Evolutionary conservation across 1,140 invertebrate genomes (phyloP).

Genomic region (Stenopsyche tienmushanensis): DNA sequence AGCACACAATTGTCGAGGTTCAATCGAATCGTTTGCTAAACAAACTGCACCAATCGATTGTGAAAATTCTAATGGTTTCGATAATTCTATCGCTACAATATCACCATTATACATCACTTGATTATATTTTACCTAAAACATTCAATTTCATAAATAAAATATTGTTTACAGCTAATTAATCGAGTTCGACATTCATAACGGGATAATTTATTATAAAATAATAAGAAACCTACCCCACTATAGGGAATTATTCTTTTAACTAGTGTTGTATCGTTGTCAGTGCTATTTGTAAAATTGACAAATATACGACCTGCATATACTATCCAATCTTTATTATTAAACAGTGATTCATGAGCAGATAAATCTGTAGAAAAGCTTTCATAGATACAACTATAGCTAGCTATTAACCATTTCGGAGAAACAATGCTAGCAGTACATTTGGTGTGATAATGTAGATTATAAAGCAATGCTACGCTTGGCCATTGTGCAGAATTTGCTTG

Average conservation of each 20-base stretch:
- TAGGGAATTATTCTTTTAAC: slow-evolving; percentile 58
- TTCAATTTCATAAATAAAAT: not conserved
- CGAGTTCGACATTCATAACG: too few relatives aligned
- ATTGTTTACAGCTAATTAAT: too few relatives aligned
- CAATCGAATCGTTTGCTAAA: slow-evolving; percentile 53
- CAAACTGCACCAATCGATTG: slow-evolving; percentile 61
- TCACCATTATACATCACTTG: slow-evolving; percentile 63
- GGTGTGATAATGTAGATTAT: slow-evolving; percentile 55
- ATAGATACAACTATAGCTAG: slow-evolving; percentile 60
- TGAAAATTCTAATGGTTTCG: slow-evolving; percentile 56
- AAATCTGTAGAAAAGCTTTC: slow-evolving; percentile 7
- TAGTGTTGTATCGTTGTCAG: slow-evolving; percentile 44
- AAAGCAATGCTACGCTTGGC: slow-evolving; percentile 59
- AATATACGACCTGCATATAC: slow-evolving; percentile 18
- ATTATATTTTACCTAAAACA: slow-evolving; percentile 60
- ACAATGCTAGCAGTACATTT: slow-evolving; percentile 62
- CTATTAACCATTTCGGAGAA: slow-evolving; percentile 59
- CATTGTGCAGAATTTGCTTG: slow-evolving; percentile 56
- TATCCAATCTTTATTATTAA: slow-evolving; percentile 24
- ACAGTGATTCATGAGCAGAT: not conserved
- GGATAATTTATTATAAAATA: not conserved
- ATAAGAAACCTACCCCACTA: slow-evolving; percentile 35
- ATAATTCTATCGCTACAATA: slow-evolving; percentile 58
- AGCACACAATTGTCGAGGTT: slow-evolving; percentile 60
- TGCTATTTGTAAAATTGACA: slow-evolving; percentile 33